phyloP scores from a whole-genome alignment of 2,113 vertebrate genomes.

The Leptobrachium ailaonicum region DNA sequence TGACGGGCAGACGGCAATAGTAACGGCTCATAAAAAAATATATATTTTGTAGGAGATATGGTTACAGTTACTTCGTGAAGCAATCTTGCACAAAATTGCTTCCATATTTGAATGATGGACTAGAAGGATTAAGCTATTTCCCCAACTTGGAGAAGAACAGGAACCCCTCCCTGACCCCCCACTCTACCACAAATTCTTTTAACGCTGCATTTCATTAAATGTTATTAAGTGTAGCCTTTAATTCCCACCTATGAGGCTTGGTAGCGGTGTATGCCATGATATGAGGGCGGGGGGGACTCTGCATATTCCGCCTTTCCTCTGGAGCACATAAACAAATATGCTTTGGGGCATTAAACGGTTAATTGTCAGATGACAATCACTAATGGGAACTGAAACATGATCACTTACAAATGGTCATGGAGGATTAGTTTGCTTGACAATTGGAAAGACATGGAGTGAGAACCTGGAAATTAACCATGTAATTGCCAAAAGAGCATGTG shows the following conservation, averaged over 20 bases:
- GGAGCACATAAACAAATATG: not conserved
- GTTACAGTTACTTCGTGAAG: too few species aligned
- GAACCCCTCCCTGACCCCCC: too few species aligned
- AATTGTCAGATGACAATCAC: not conserved
- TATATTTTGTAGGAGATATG: too few species aligned
- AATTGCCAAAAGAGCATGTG: not conserved
- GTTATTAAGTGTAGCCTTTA: not conserved
- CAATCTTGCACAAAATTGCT: too few species aligned
- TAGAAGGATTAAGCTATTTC: too few species aligned
- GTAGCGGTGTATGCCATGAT: not conserved
- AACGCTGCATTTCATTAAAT: too few species aligned
- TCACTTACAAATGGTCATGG: slow-evolving; percentile 22
- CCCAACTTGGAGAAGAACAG: too few species aligned
- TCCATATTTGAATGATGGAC: too few species aligned
- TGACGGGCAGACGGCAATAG: too few species aligned
- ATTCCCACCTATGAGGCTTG: not conserved
- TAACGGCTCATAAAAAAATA: too few species aligned
- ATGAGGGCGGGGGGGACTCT: not conserved
- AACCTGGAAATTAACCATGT: not conserved
- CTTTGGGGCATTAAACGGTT: not conserved
- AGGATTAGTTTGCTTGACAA: not conserved
- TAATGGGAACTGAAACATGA: not conserved
- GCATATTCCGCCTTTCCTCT: not conserved
- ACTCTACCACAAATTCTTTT: too few species aligned
- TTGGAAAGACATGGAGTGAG: not conserved